Evolutionary conservation across 2,888 invertebrate species (phyloP), one percentile per base, ranked within the genome.

Genomic region (Eutolmus rufibarbis): DNA sequence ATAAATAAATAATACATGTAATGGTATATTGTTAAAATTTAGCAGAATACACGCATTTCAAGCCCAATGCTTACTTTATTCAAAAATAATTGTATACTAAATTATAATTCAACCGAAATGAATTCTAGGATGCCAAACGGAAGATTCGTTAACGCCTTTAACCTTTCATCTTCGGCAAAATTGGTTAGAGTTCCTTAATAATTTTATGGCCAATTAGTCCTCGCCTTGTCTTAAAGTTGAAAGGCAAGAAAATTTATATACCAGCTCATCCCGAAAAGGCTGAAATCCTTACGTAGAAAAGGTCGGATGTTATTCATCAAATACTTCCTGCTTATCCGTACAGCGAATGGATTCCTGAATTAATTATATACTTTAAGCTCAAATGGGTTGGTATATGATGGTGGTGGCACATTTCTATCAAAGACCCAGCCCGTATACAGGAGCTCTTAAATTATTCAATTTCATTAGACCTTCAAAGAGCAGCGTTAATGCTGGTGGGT

Each of bases 251-350:
- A 85, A 40, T 85, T 74, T 74, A 85, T 85, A 19, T 85, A 43
- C 40, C 46, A 43, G 74, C 46, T 74, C 31, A 85, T 28, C 43
- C 34, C 56, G 66, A 76, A 74, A 77, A 74, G 77, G 56, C 76
- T 79, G 56, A 37, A 78, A 79, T 31, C 56, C 40, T 23, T 77
- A 28, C 37, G 79, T 31, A 82, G 56, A 82, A 88, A 89, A 88
- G 89, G 89, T 89, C 89, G 89, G 89, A 89, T 89, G 89, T 89
- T 89, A 89, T 89, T 89, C 89, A 89, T 89, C 89, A 89, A 89
- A 89, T 89, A 89, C 88, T 89, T 89, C 89, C 89, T 89, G 87
- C 89, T 89, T 88, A 88, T 88, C 74, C 87, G 46, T 87, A 56
- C 84, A 82, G 78, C 84, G 86, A 88, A 79, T 86, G 86, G 74